Conservation (phyloP, 1,140 invertebrate species). For the Ruditapes philippinarum region DNA sequence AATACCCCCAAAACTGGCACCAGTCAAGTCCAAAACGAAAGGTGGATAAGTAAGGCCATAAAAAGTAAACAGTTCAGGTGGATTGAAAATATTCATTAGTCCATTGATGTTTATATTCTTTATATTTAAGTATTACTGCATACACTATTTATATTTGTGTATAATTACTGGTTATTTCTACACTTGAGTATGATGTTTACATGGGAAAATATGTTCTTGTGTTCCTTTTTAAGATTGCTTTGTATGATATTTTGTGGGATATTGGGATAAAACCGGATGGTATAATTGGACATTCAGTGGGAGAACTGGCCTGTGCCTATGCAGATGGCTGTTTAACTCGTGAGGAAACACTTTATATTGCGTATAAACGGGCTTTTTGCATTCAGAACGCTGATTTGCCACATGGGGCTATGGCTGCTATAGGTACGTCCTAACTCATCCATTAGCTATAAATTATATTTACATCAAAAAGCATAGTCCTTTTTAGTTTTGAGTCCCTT, state of each 20-base stretch:
- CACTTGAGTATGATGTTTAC: too few relatives aligned
- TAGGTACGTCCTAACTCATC: constrained; percentile 87
- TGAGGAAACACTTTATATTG: constrained; percentile 96
- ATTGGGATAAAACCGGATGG: constrained; percentile 95
- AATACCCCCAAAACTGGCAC: too few relatives aligned
- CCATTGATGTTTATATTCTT: too few relatives aligned
- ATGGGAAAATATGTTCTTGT: too few relatives aligned
- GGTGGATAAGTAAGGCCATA: too few relatives aligned
- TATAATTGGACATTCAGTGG: constrained; percentile 96
- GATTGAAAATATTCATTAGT: too few relatives aligned
- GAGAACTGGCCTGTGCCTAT: constrained; percentile 94
- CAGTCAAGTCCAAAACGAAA: too few relatives aligned
- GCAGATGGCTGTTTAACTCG: constrained; percentile 97
- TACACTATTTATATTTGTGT: too few relatives aligned
- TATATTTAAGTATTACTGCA: too few relatives aligned
- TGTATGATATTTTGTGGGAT: constrained; percentile 93
- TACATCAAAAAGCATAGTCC: neutral
- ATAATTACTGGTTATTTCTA: too few relatives aligned
- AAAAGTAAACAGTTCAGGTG: too few relatives aligned
- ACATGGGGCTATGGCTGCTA: constrained; percentile 93
- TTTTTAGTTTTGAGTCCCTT: too few relatives aligned
- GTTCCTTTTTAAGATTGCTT: constrained; percentile 92
- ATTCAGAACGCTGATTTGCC: constrained; percentile 93
- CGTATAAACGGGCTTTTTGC: constrained; percentile 95
- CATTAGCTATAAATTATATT: neutral